A percentile compares a stretch with the other conserved stretches of the same genome.
phyloP scores from a whole-genome alignment of 2,113 vertebrate species.

The Alectura lathami region DNA sequence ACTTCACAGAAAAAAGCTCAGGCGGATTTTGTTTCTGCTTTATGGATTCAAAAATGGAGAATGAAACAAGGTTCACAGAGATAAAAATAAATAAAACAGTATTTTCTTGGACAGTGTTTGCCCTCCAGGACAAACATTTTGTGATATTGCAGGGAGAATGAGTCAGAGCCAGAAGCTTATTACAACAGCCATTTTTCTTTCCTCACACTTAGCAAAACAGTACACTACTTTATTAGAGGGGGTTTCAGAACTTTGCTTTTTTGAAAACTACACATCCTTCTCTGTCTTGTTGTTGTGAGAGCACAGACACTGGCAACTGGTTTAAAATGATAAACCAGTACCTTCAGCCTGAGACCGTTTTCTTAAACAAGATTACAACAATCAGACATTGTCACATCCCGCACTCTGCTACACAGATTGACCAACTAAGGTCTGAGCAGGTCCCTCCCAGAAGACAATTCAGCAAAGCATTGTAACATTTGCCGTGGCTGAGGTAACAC shows the following conservation, averaged over 20 bases:
- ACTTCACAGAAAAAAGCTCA: neutral
- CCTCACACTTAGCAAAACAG: neutral
- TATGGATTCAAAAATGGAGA: neutral
- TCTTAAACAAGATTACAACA: neutral
- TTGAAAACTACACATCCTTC: neutral
- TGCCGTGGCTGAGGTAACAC: neutral
- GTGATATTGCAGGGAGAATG: neutral
- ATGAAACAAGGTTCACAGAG: neutral
- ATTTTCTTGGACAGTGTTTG: neutral
- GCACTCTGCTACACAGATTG: neutral
- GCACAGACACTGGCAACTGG: neutral
- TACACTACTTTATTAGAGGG: neutral
- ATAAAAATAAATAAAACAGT: slow-evolving; percentile 1
- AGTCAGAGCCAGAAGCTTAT: neutral
- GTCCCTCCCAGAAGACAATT: neutral
- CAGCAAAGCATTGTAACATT: neutral
- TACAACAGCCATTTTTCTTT: neutral
- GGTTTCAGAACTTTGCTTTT: neutral
- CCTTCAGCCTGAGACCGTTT: neutral
- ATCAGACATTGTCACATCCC: neutral
- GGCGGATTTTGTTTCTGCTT: neutral
- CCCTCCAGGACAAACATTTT: slow-evolving; percentile 5
- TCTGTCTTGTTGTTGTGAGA: neutral
- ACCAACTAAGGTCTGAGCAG: neutral
- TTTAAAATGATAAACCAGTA: neutral